Evolutionary conservation across 2,888 invertebrate genomes (phyloP).

Genomic region (Drosophila ochracea): DNA sequence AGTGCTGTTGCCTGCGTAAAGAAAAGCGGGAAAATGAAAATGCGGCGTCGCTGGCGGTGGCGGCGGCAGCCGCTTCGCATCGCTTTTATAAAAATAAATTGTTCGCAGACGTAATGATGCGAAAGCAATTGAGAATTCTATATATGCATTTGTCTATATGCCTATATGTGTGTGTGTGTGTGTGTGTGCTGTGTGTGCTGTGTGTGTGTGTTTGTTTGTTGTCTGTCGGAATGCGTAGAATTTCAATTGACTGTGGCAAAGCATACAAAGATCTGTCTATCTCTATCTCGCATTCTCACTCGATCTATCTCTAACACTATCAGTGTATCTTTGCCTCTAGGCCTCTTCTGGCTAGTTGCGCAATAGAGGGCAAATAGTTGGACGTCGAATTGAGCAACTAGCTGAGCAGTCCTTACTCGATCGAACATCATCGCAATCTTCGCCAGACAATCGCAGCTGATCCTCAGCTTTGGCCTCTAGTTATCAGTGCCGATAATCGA

Average conservation of each 20-base stretch:
- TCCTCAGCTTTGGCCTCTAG: constrained; percentile 41
- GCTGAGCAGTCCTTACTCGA: constrained; percentile 19
- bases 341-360: constrained; percentile 34
- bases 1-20: constrained; percentile 34
- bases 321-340: constrained; percentile 18
- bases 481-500: constrained; percentile 46
- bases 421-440: constrained; percentile 23
- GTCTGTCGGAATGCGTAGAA: constrained; percentile 80
- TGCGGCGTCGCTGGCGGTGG: constrained; percentile 46
- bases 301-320: constrained; percentile 5
- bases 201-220: constrained; percentile 66
- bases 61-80: constrained; percentile 57
- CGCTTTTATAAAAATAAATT: constrained; percentile 82
- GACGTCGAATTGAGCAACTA: constrained; percentile 3
- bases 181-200: constrained; percentile 57
- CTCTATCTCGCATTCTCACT: constrained; percentile 3
- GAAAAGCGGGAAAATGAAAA: constrained; percentile 67
- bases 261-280: constrained; percentile 16
- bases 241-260: constrained; percentile 78
- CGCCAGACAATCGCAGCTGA: constrained; percentile 38
- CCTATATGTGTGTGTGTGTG: constrained; percentile 24
- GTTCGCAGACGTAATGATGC: constrained; percentile 81
- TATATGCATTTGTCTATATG: constrained; percentile 69
- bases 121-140: constrained; percentile 81
- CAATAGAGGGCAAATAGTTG: constrained; percentile 34